phyloP scores from a whole-genome alignment of 2,888 invertebrate genomes.

The Rotaria sp. region DNA sequence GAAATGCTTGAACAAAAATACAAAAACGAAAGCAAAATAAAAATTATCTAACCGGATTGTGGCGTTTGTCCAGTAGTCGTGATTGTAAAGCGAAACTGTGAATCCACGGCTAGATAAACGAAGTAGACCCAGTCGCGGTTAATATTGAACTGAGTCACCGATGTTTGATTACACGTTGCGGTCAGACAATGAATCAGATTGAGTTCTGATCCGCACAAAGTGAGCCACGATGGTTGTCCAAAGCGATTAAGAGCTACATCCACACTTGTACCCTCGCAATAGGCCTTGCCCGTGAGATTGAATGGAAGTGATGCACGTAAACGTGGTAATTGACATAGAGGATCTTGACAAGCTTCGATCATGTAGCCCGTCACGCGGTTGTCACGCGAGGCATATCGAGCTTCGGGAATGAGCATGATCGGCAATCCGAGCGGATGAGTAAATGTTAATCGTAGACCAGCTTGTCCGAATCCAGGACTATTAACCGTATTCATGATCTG shows the following conservation, averaged over 20 bases:
- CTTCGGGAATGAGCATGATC: background rate
- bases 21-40: background rate
- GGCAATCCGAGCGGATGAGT: background rate
- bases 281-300: background rate
- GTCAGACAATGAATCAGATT: background rate
- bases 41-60: background rate
- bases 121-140: background rate
- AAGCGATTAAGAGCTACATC: background rate
- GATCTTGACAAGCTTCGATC: background rate
- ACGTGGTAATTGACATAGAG: background rate
- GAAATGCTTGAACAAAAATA: background rate
- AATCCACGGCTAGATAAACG: background rate
- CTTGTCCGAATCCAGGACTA: background rate
- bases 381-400: background rate
- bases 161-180: background rate
- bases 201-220: background rate
- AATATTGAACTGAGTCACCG: background rate
- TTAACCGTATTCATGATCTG: background rate
- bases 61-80: background rate
- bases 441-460: background rate
- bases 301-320: background rate
- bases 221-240: background rate
- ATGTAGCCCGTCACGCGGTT: background rate
- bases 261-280: background rate
- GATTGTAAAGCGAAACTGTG: background rate